A percentile compares a stretch with the other conserved stretches of the same genome.
These are phyloP conservation scores for Drosophila hydei DNA, from an alignment of 1,140 invertebrate species.

Conservation along the genomic window DNA sequence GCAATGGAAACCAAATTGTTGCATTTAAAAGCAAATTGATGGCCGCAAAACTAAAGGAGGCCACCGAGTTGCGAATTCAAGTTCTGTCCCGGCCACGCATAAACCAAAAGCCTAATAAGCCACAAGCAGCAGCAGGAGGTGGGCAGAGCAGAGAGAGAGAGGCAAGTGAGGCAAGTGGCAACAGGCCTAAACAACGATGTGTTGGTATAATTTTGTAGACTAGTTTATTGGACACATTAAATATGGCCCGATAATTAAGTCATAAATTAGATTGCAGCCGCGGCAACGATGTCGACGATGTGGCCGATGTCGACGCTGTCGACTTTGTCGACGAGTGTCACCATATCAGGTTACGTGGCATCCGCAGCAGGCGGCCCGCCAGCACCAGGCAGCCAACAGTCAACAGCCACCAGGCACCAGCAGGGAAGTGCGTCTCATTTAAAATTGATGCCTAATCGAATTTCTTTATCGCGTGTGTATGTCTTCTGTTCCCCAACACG, in stretches of 20 bases:
- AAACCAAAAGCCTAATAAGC: conserved; percentile 61
- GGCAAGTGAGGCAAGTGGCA: conserved; percentile 1
- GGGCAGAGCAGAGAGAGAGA: background rate
- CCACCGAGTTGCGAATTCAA: conserved; percentile 70
- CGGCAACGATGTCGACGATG: conserved; percentile 30
- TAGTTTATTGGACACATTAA: conserved; percentile 84
- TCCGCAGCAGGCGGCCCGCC: conserved; percentile 68
- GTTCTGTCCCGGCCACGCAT: conserved; percentile 67
- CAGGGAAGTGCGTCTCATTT: conserved; percentile 75
- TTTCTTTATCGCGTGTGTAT: conserved; percentile 83
- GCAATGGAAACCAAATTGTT: conserved; percentile 80
- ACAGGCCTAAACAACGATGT: conserved; percentile 75
- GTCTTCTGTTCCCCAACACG: conserved; percentile 56
- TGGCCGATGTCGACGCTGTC: conserved; percentile 43
- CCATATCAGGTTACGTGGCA: conserved; percentile 79
- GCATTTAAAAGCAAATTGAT: conserved; percentile 84
- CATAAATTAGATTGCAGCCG: conserved; percentile 83
- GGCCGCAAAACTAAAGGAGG: conserved; percentile 81
- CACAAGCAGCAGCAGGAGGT: conserved; percentile 11
- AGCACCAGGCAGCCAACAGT: conserved; percentile 5
- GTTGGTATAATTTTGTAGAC: conserved; percentile 83
- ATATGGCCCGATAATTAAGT: conserved; percentile 84
- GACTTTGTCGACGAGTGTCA: conserved; percentile 75
- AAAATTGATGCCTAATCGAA: conserved; percentile 83
- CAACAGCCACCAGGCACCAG: conserved; percentile 4